Conservation (phyloP, 2,797 vertebrate genomes). For the Urophycis tenuis region DNA sequence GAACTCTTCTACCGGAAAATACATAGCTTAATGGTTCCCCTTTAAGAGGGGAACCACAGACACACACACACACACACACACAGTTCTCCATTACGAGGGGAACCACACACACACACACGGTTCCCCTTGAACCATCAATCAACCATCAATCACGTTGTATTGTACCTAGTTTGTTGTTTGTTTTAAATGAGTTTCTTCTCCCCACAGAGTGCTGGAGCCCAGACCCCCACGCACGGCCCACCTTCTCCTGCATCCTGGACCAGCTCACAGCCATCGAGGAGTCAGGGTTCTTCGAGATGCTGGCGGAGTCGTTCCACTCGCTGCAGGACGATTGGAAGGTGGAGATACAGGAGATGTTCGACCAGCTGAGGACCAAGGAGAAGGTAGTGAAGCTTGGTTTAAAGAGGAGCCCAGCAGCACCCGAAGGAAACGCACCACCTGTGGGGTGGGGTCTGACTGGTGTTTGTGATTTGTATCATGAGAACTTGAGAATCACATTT, state of each 20-base stretch:
- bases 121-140: too few relatives aligned
- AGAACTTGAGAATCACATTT: too few relatives aligned
- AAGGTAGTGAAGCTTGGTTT: conserved; percentile 70
- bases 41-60: too few relatives aligned
- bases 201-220: conserved; percentile 89
- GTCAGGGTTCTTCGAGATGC: conserved; percentile 98
- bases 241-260: conserved; percentile 82
- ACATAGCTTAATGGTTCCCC: too few relatives aligned
- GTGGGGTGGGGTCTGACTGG: too few relatives aligned
- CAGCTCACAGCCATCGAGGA: conserved; percentile 92
- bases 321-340: conserved; percentile 97
- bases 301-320: conserved; percentile 91
- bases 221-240: conserved; percentile 84
- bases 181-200: neutral
- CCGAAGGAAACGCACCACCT: neutral
- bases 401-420: neutral
- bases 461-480: too few relatives aligned
- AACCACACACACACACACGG: too few relatives aligned
- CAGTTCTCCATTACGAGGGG: too few relatives aligned
- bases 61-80: too few relatives aligned
- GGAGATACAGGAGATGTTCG: conserved; percentile 98
- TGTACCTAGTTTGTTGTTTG: neutral
- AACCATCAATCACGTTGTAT: too few relatives aligned
- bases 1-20: too few relatives aligned
- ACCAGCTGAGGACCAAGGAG: conserved; percentile 94